A percentile compares a stretch with the other conserved stretches of the same genome.
phyloP scores from a whole-genome alignment of 2,797 vertebrate species.

The Tinamus major region DNA sequence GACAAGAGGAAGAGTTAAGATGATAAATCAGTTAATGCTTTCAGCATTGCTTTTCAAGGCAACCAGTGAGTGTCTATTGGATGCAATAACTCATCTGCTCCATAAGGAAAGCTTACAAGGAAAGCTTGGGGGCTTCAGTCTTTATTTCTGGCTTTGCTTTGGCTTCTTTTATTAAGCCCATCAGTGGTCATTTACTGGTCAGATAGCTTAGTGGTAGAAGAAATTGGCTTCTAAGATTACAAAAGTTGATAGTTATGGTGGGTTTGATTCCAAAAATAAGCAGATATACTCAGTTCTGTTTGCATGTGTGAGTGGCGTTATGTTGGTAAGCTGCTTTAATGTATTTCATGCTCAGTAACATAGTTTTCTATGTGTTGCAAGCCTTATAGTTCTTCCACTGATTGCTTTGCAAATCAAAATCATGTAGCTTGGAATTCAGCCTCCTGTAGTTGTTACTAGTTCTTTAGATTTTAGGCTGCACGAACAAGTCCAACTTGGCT shows the following conservation, averaged over 20 bases:
- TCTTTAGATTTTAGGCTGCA: neutral
- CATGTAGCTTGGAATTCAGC: neutral
- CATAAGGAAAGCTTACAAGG: conserved; percentile 16
- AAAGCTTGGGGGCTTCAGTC: conserved; percentile 35
- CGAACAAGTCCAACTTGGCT: neutral
- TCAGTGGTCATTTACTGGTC: neutral
- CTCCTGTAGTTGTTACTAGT: neutral
- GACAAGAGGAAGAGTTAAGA: conserved; percentile 78
- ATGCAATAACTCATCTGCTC: conserved; percentile 41
- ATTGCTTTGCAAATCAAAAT: neutral
- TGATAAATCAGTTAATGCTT: conserved; percentile 78
- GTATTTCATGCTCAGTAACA: neutral
- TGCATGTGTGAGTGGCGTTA: neutral
- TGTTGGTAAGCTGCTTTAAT: neutral
- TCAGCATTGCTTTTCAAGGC: conserved; percentile 82
- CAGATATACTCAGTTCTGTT: neutral
- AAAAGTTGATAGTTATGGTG: neutral
- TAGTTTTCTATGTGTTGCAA: neutral
- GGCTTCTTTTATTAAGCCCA: neutral
- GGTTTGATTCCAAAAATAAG: neutral
- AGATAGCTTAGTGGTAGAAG: neutral
- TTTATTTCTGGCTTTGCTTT: conserved; percentile 49
- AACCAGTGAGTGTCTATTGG: conserved; percentile 56
- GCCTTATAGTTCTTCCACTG: neutral
- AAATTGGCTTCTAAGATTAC: neutral